Evolutionary conservation across 2,888 invertebrate genomes (phyloP), one percentile per base, ranked within the genome.

Genomic region (Leptodirus hochenwartii): DNA sequence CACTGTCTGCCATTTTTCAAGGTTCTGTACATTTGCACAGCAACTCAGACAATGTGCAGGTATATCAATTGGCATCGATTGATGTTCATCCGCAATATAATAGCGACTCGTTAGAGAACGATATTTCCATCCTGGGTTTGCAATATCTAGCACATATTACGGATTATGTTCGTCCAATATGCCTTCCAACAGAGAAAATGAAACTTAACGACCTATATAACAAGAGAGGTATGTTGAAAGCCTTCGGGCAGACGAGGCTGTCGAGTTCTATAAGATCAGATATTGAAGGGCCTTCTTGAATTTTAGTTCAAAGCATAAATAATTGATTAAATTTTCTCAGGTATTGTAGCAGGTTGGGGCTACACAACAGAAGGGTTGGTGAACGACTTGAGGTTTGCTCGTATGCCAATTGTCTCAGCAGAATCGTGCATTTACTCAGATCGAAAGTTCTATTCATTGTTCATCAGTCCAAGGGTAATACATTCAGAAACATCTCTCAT

Each of bases 321-420:
- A 22, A 5, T 22, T 27, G 29, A 14, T 32, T 16, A 15, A 31
- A 22, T 31, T 22, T 6, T 40, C 40, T 28, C 30, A 46, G 51
- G 52, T 4, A 48, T 46, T 2, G 51, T 53, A 4, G 49, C 52
- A 13, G 52, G 52, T 8, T 53, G 52, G 44, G 69, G 69, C 15
- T 66, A 62, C 41, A 66, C 38, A 61, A 57, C 1, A 62, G 63
- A 13, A 53, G 58, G 12, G 57, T 68, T 2, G 58, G 64, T 2
- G 59, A 66, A 42, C 22, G 63, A 63, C 32, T 47, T 69, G 24
- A 61, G 59, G 35, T 53, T 65, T 32, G 63, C 67, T 0, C 56
- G 64, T 39, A 66, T 71, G 66, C 69, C 69, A 0, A 56, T 70
- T 3, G 66, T 69, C 0, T 61, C 64, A 38, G 61, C 62, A 27